Evolutionary conservation across 2,888 invertebrate species (phyloP).

Genomic region (Callosobruchus maculatus): DNA sequence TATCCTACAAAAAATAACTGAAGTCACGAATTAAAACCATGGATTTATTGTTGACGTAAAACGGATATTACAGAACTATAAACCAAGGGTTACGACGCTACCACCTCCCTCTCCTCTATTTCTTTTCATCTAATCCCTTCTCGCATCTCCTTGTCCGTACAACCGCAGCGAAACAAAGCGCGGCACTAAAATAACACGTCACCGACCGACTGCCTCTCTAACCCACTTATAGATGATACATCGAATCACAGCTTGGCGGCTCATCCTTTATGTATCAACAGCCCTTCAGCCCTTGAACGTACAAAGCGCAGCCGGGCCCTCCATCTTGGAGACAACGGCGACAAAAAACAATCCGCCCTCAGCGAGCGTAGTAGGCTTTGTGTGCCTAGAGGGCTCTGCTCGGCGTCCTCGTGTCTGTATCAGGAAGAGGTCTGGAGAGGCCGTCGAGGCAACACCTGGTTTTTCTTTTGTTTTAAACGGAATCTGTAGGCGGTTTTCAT

Average conservation of each 20-base stretch:
- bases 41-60: too few species aligned
- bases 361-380: background rate
- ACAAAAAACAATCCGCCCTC: background rate
- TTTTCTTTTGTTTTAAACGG: background rate
- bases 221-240: background rate
- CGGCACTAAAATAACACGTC: background rate
- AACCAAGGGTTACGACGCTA: too few species aligned
- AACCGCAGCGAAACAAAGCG: background rate
- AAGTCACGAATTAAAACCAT: too few species aligned
- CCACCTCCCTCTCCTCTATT: too few species aligned
- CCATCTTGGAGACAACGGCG: background rate
- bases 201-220: background rate
- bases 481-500: background rate
- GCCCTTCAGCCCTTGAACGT: background rate
- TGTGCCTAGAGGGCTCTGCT: background rate
- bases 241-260: background rate
- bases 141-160: background rate
- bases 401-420: background rate
- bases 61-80: too few species aligned
- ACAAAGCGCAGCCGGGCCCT: background rate
- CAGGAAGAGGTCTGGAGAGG: background rate
- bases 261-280: background rate
- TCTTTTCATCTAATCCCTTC: background rate
- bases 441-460: background rate
- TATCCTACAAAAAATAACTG: too few species aligned